A percentile compares a stretch with the other conserved stretches of the same genome.
Evolutionary conservation across 2,113 vertebrate species (phyloP).

Genomic region (Grammomys dolichurus): DNA sequence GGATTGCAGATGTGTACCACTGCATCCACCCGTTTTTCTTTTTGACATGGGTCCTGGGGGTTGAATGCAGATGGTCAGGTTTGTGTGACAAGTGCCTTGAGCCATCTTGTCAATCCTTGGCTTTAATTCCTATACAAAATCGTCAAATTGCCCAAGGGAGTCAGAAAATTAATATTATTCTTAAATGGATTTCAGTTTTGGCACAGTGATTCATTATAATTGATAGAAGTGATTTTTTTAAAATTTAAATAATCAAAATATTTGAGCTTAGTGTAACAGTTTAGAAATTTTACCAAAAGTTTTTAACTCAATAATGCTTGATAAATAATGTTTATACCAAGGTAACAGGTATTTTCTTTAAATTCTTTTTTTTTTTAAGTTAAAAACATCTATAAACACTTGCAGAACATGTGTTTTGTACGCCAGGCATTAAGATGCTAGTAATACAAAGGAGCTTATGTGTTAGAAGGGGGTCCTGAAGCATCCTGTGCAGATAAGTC

Average conservation of each 20-base stretch:
- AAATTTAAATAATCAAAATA: not conserved
- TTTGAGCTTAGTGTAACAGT: constrained; percentile 33
- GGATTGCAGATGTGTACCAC: not conserved
- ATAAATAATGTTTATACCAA: not conserved
- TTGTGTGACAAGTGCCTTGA: not conserved
- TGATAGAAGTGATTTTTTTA: constrained; percentile 33
- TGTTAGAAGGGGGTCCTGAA: not conserved
- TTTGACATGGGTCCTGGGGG: not conserved
- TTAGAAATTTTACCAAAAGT: constrained; percentile 2
- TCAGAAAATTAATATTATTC: constrained; percentile 57
- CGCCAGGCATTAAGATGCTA: not conserved
- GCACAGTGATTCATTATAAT: not conserved
- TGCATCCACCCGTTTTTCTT: not conserved
- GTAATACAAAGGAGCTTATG: not conserved
- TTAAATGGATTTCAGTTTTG: constrained; percentile 40
- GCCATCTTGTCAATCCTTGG: not conserved
- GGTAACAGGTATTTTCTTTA: constrained; percentile 3
- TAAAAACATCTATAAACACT: constrained; percentile 3
- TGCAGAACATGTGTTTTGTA: not conserved
- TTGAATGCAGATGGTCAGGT: not conserved
- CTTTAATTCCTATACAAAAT: not conserved
- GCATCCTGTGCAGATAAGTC: not conserved
- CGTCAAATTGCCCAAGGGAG: constrained; percentile 17
- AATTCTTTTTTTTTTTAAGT: constrained; percentile 38
- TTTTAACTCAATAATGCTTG: not conserved